Evolutionary conservation across 2,888 invertebrate genomes (phyloP), one percentile per base, ranked within the genome.

Genomic region (Xestia ashworthii): DNA sequence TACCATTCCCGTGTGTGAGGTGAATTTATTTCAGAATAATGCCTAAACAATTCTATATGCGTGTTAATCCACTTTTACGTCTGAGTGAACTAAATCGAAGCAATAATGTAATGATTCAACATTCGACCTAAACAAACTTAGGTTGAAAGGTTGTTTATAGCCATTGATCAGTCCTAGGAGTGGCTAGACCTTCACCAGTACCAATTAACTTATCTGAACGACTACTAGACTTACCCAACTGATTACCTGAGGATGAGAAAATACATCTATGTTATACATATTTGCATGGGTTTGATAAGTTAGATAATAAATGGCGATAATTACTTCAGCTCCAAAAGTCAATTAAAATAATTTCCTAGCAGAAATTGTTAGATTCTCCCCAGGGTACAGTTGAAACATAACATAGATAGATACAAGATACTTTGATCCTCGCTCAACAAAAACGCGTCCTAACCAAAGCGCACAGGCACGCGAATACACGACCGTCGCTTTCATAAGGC

Each of bases 221-320:
- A 76, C 73, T 83, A 79, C 64, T 25, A 32, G 12, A 85, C 82
- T 78, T 75, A 85, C 80, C 82, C 83, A 83, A 75, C 90, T 90
- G 79, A 83, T 78, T 78, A 89, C 79, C 87, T 83, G 80, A 70
- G 77, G 73, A 71, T 60, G 68, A 60, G 58, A 80, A 72, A 84
- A 84, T 71, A 79, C 64, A 12, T 69, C 25, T 41, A 4, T 79
- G 60, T 84, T 75, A 84, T 67, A 87, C 50, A 74, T 64, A 62
- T 55, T 25, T 16, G 11, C 9, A 62, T 50, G 50, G 55, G 19
- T 80, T 80, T 80, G 14, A n/a, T 41, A 48, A 12, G 38, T 6
- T 12, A 46, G 5, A 16, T 25, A 25, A 25, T 1, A 3, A 38
- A 11, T 38, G 9, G 1, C 4, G 9, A 60, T 19, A 19, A 46